A percentile compares a stretch with the other conserved stretches of the same genome.
phyloP scores from a whole-genome alignment of 2,797 vertebrate genomes.

The Gouania willdenowi region DNA sequence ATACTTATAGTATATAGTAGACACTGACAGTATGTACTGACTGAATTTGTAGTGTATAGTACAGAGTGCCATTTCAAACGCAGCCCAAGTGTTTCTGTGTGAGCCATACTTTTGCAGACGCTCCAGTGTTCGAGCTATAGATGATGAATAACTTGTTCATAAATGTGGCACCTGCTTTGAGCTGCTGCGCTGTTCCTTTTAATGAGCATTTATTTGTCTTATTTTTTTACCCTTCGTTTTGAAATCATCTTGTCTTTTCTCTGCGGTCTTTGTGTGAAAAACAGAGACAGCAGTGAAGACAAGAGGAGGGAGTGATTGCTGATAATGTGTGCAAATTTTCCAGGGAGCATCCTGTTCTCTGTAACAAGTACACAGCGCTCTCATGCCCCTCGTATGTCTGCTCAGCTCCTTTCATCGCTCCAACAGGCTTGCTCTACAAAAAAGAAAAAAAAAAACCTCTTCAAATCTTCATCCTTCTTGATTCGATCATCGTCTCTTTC shows the following conservation, averaged over 20 bases:
- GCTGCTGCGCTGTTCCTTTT: too few species aligned
- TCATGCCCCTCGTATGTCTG: conserved; percentile 23
- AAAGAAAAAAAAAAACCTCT: too few species aligned
- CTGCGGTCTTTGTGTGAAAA: conserved; percentile 12
- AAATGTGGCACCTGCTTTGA: too few species aligned
- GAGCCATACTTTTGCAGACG: too few species aligned
- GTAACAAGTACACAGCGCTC: conserved; percentile 44
- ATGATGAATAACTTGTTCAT: too few species aligned
- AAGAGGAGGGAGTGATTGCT: not conserved
- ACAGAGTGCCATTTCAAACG: too few species aligned
- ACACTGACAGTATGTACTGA: too few species aligned
- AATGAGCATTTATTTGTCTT: conserved; percentile 2
- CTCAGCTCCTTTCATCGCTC: conserved; percentile 9
- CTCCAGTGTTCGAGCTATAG: too few species aligned
- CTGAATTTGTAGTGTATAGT: too few species aligned
- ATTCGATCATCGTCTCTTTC: conserved; percentile 11
- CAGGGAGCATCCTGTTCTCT: conserved; percentile 52
- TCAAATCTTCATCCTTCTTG: conserved; percentile 14
- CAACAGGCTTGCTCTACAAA: not conserved
- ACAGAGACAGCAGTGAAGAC: not conserved
- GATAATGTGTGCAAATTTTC: conserved; percentile 50
- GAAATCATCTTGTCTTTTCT: conserved; percentile 9
- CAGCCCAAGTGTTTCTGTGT: too few species aligned
- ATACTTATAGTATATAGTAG: too few species aligned
- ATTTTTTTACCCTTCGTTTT: conserved; percentile 5